Percentiles rank a stretch among this genome's conserved stretches.
phyloP scores from a whole-genome alignment of 1,140 invertebrate genomes.

The Diachasmimorpha longicaudata region DNA sequence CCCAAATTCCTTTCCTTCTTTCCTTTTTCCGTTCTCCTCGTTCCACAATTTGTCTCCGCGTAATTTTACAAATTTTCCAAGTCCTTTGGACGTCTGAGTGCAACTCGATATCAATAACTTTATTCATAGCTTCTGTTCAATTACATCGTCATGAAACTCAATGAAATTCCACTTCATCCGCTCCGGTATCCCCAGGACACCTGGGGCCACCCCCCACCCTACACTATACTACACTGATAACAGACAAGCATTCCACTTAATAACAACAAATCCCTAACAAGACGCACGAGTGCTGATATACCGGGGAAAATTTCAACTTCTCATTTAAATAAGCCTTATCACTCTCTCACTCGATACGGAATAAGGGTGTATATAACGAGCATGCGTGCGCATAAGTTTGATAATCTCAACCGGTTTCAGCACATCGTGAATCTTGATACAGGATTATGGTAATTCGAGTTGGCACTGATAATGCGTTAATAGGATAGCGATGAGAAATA shows the following conservation, averaged over 20 bases:
- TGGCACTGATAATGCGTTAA: background rate
- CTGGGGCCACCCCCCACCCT: too few relatives aligned
- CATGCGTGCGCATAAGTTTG: background rate
- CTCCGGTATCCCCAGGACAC: too few relatives aligned
- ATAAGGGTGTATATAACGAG: background rate
- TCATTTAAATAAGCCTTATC: background rate
- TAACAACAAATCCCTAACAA: background rate
- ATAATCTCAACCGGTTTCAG: background rate
- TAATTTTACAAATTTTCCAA: too few relatives aligned
- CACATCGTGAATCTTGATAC: background rate
- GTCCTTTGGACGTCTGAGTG: too few relatives aligned
- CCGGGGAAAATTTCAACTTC: background rate
- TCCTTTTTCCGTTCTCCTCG: too few relatives aligned
- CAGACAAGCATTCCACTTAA: background rate
- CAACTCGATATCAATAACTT: too few relatives aligned
- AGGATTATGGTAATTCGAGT: background rate
- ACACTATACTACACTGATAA: background rate
- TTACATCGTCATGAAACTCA: too few relatives aligned
- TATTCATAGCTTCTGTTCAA: too few relatives aligned
- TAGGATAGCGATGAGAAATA: background rate
- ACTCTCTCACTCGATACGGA: background rate
- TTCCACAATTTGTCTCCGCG: too few relatives aligned
- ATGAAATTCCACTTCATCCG: too few relatives aligned
- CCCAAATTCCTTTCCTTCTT: too few relatives aligned
- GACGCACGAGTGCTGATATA: background rate